Conservation (phyloP, 1,140 invertebrate species). For the Eupristina koningsbergeri region DNA sequence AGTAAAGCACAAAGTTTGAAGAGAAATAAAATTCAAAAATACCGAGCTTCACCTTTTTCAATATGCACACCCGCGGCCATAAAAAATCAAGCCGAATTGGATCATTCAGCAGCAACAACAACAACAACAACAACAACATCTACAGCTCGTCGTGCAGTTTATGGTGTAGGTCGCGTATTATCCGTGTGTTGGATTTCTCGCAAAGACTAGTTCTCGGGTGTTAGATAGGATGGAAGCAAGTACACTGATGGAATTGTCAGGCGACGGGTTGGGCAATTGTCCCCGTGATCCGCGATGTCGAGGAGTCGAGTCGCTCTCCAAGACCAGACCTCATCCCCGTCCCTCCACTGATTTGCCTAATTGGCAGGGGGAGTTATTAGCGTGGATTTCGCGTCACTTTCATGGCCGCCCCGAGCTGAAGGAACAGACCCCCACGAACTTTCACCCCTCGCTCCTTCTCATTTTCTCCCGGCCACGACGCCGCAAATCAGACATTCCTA, state of each 20-base stretch:
- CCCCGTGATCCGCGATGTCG: conserved; percentile 34
- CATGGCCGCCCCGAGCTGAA: conserved; percentile 45
- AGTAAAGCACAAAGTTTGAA: neutral
- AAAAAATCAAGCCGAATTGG: too few species aligned
- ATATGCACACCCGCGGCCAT: too few species aligned
- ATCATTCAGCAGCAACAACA: too few species aligned
- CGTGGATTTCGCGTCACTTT: conserved; percentile 61
- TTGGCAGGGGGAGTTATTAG: conserved; percentile 62
- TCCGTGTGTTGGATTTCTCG: too few species aligned
- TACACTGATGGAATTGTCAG: conserved; percentile 29
- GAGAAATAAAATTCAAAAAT: neutral
- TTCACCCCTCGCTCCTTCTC: neutral
- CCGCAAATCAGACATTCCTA: conserved; percentile 67
- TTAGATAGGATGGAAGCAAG: too few species aligned
- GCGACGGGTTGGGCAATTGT: conserved; percentile 31
- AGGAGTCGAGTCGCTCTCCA: neutral
- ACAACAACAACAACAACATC: too few species aligned
- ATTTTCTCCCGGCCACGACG: conserved; percentile 33
- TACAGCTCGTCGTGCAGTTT: too few species aligned
- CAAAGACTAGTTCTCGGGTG: neutral
- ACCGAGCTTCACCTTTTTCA: neutral
- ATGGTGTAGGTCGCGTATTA: neutral
- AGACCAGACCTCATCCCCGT: conserved; percentile 7
- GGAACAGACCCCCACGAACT: conserved; percentile 13
- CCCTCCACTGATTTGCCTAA: conserved; percentile 59